These are phyloP conservation scores for Dendrocopos noguchii DNA, from an alignment of 2,113 vertebrate genomes.

Conservation along the genomic window DNA sequence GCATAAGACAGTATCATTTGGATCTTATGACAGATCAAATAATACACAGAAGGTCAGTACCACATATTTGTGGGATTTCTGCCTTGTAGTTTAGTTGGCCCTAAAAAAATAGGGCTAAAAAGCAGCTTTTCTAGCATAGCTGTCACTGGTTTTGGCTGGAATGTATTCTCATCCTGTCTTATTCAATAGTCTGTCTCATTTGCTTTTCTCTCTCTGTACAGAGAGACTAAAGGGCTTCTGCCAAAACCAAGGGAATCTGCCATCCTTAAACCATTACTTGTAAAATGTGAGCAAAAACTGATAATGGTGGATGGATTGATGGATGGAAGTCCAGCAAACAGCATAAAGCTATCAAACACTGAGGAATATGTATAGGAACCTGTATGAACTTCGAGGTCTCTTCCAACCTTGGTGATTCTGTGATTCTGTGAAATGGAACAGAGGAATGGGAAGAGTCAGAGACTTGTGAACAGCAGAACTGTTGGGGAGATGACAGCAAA, in stretches of 20 bases:
- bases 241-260: neutral
- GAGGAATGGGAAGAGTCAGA: neutral
- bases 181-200: neutral
- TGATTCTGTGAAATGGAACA: neutral
- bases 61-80: neutral
- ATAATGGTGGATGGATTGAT: neutral
- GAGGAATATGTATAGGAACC: neutral
- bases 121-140: neutral
- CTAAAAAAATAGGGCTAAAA: neutral
- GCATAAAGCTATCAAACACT: neutral
- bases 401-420: no score
- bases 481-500: neutral
- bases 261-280: neutral
- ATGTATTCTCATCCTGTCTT: neutral
- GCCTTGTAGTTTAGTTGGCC: neutral
- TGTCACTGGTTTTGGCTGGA: neutral
- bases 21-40: neutral
- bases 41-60: neutral
- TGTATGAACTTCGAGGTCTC: no score
- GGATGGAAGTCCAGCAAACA: neutral
- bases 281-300: neutral
- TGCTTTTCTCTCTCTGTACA: neutral
- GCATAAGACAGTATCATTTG: neutral
- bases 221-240: neutral
- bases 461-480: neutral